phyloP scores from a whole-genome alignment of 1,140 invertebrate genomes.

The Polypedilum pembai region DNA sequence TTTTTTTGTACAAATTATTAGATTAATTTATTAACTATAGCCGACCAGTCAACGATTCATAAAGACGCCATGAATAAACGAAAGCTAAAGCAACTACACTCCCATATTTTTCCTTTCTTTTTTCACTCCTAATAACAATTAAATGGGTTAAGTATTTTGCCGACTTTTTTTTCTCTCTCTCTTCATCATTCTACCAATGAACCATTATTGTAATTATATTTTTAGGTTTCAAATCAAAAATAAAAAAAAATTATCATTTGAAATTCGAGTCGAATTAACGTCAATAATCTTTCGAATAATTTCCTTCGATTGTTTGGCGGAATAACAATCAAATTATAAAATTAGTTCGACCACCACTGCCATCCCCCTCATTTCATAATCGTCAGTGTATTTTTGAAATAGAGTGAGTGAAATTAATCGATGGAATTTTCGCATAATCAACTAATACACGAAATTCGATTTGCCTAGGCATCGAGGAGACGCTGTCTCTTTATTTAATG shows the following conservation, averaged over 20 bases:
- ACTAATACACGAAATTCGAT: conserved; percentile 13
- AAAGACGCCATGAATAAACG: no score
- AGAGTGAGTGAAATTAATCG: conserved; percentile 12
- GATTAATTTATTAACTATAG: conserved; percentile 25
- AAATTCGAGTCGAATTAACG: conserved; percentile 7
- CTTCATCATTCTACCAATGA: no score
- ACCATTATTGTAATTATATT: neutral
- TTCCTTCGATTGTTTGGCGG: neutral
- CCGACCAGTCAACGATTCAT: neutral
- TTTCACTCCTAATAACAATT: conserved; percentile 23
- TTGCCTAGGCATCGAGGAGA: conserved; percentile 22
- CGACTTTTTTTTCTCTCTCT: neutral
- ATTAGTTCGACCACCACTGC: neutral
- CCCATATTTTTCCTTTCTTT: neutral
- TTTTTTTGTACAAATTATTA: neutral
- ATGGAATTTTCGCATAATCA: conserved; percentile 18
- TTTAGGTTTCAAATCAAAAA: neutral
- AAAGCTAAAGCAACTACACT: neutral
- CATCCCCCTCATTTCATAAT: neutral
- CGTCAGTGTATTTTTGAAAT: neutral
- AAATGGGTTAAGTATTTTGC: conserved; percentile 27
- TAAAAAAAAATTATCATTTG: neutral
- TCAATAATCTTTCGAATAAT: conserved; percentile 1
- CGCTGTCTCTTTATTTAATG: conserved; percentile 20
- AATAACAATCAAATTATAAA: conserved; percentile 8